A percentile compares a stretch with the other conserved stretches of the same genome.
phyloP scores from a whole-genome alignment of 2,888 invertebrate species.

The Balanococcus diminutus region DNA sequence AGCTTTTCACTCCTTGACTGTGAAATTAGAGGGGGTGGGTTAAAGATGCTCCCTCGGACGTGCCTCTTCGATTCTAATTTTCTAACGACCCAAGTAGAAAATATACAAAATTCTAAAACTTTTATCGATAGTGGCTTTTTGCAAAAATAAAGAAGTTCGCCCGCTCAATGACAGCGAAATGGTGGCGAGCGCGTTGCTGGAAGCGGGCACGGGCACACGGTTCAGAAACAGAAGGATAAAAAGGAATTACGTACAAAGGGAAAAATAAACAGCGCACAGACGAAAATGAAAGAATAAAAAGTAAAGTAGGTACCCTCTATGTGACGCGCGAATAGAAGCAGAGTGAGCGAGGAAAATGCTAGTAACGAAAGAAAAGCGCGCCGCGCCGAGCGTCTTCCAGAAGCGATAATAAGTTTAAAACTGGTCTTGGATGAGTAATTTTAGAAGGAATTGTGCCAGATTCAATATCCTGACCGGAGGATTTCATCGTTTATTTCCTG shows the following conservation, averaged over 20 bases:
- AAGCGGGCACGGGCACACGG: not conserved
- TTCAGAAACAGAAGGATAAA: not conserved
- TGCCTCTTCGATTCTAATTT: too few species aligned
- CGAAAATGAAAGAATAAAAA: constrained; percentile 5
- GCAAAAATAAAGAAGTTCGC: too few species aligned
- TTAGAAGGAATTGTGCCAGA: constrained; percentile 35
- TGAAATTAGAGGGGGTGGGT: too few species aligned
- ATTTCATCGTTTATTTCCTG: constrained; percentile 34
- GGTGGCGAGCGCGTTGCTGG: too few species aligned
- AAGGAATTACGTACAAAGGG: not conserved
- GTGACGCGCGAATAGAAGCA: not conserved
- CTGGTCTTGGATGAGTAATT: constrained; percentile 32
- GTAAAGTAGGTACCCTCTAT: not conserved
- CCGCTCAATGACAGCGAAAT: too few species aligned
- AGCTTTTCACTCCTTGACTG: too few species aligned
- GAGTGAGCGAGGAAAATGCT: not conserved
- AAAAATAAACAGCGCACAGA: constrained; percentile 15
- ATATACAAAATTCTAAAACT: too few species aligned
- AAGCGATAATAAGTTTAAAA: constrained; percentile 31
- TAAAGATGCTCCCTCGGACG: too few species aligned
- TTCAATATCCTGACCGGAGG: constrained; percentile 27
- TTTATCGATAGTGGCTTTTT: too few species aligned
- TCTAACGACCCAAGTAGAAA: too few species aligned
- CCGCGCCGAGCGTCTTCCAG: not conserved
- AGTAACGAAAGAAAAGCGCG: constrained; percentile 7